A percentile compares a stretch with the other conserved stretches of the same genome.
Evolutionary conservation across 2,888 invertebrate genomes (phyloP).

Genomic region (Dicranocentrus wangi): DNA sequence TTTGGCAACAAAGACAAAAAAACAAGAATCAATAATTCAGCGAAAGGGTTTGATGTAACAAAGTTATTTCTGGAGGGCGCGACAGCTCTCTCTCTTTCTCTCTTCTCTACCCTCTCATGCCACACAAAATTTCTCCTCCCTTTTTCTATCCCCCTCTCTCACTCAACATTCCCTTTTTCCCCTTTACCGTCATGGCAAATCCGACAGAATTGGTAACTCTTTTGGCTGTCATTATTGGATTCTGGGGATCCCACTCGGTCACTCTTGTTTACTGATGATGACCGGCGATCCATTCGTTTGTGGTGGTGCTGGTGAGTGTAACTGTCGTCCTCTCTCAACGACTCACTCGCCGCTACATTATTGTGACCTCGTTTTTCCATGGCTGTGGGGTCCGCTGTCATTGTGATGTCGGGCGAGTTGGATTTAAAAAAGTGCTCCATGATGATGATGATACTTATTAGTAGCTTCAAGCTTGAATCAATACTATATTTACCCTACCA

Average conservation of each 20-base stretch:
- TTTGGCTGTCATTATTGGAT: constrained; percentile 57
- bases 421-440: constrained; percentile 13
- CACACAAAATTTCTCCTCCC: too few relatives aligned
- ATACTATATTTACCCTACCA: too few relatives aligned
- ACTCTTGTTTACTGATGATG: constrained; percentile 15
- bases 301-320: neutral
- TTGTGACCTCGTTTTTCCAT: neutral
- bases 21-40: neutral
- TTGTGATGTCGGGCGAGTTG: neutral
- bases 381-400: neutral
- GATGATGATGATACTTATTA: too few relatives aligned
- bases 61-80: too few relatives aligned
- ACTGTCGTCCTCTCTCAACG: neutral
- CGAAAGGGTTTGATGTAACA: neutral
- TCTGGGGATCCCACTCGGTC: constrained; percentile 29
- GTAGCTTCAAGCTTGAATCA: too few relatives aligned
- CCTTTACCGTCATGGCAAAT: constrained; percentile 71
- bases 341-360: neutral
- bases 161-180: constrained; percentile 10
- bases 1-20: constrained; percentile 23
- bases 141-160: too few relatives aligned
- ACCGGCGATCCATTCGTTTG: neutral
- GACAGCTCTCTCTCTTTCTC: too few relatives aligned
- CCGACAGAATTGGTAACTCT: constrained; percentile 68
- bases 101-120: too few relatives aligned